phyloP scores from a whole-genome alignment of 2,113 vertebrate genomes.

The Turnix velox region DNA sequence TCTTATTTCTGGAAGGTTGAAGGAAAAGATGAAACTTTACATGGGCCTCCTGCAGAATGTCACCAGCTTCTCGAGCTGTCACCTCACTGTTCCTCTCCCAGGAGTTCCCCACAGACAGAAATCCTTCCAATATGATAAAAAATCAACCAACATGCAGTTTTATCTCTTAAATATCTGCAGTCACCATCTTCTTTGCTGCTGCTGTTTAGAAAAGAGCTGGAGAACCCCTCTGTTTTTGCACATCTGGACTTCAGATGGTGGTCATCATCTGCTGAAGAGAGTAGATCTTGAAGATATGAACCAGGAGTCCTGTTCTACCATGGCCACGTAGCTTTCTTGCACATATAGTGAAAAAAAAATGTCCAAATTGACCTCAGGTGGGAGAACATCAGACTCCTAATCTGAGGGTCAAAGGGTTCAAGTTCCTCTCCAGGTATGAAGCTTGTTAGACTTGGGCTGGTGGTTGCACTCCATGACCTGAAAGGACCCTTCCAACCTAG shows the following conservation, averaged over 20 bases:
- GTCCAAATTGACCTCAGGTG: no score
- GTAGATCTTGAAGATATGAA: not conserved
- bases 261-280: accelerated
- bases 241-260: accelerated
- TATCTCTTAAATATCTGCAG: not conserved
- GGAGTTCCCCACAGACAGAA: conserved; percentile 20
- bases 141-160: not conserved
- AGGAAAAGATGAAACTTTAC: conserved; percentile 10
- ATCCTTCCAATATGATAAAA: not conserved
- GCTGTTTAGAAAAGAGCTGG: not conserved
- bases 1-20: not conserved
- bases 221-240: accelerated
- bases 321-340: not conserved
- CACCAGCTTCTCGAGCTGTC: not conserved
- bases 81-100: conserved; percentile 6
- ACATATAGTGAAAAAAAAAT: not conserved
- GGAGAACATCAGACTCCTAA: no score
- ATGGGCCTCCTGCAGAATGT: not conserved
- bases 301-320: not conserved
- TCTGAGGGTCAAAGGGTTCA: no score
- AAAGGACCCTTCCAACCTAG: no score
- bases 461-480: no score
- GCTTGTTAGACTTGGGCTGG: no score
- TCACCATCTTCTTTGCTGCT: not conserved
- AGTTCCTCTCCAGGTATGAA: no score